Conservation (phyloP, 2,113 vertebrate species). For the Ascaphus truei region DNA sequence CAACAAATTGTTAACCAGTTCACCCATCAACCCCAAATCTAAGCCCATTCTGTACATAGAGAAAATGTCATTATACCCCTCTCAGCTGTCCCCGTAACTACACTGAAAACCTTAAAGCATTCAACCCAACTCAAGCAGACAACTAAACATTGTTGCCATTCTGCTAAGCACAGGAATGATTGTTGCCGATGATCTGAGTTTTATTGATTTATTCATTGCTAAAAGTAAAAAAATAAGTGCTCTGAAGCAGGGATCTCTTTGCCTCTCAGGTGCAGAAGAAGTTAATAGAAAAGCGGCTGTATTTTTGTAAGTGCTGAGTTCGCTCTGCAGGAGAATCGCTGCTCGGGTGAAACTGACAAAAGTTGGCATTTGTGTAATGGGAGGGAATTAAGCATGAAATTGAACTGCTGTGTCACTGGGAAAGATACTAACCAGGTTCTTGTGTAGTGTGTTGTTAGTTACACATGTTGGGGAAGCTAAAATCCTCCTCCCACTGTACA, state of each 20-base stretch:
- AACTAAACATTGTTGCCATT: not conserved
- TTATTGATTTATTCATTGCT: not conserved
- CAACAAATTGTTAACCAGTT: no score
- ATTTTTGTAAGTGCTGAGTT: not conserved
- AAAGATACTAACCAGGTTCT: not conserved
- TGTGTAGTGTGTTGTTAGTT: not conserved
- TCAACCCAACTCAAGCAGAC: not conserved
- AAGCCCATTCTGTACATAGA: no score
- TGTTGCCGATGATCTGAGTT: not conserved
- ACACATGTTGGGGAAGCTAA: not conserved
- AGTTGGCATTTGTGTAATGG: slow-evolving; percentile 8
- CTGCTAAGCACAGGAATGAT: not conserved
- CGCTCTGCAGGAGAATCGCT: not conserved
- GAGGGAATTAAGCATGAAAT: slow-evolving; percentile 32
- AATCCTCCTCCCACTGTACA: accelerated
- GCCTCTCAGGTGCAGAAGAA: not conserved
- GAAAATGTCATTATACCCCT: no score
- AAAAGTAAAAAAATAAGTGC: not conserved
- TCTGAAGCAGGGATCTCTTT: slow-evolving; percentile 2
- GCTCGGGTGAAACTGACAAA: slow-evolving; percentile 9
- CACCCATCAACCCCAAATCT: no score
- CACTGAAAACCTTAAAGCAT: no score
- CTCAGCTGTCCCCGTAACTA: no score
- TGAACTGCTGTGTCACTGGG: slow-evolving; percentile 8
- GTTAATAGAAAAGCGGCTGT: not conserved